Evolutionary conservation across 2,113 vertebrate genomes (phyloP).

Genomic region (Bettongia penicillata): DNA sequence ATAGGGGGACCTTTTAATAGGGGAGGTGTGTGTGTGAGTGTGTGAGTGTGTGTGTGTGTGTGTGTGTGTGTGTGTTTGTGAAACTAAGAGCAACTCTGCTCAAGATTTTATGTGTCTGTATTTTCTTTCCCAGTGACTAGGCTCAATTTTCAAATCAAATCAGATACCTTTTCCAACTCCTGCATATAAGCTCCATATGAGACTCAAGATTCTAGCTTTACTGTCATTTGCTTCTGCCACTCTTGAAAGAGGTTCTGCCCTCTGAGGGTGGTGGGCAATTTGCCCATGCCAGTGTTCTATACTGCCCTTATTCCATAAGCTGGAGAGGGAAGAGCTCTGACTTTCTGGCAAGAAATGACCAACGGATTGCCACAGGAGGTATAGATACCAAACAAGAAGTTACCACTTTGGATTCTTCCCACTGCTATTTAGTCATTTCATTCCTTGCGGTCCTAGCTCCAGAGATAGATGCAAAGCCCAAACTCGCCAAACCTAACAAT

Average conservation of each 20-base stretch:
- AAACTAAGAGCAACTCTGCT: slow-evolving; percentile 69
- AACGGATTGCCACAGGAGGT: not conserved
- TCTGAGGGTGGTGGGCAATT: not conserved
- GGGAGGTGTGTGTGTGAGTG: slow-evolving; percentile 63
- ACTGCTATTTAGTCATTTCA: not conserved
- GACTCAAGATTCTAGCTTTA: slow-evolving; percentile 49
- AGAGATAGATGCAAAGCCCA: not conserved
- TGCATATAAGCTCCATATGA: slow-evolving; percentile 31
- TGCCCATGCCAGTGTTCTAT: not conserved
- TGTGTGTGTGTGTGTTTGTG: slow-evolving; percentile 57
- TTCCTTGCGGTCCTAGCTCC: not conserved
- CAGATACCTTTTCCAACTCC: slow-evolving; percentile 76
- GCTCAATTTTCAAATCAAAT: slow-evolving; percentile 74
- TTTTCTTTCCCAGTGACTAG: slow-evolving; percentile 76
- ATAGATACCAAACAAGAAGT: not conserved
- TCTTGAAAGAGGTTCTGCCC: not conserved
- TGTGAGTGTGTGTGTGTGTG: slow-evolving; percentile 64
- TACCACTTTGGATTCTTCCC: not conserved
- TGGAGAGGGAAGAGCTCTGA: not conserved
- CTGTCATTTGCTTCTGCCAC: not conserved
- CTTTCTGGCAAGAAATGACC: not conserved
- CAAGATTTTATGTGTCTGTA: slow-evolving; percentile 71
- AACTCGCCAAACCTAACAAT: not conserved
- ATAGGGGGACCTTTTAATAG: slow-evolving; percentile 77
- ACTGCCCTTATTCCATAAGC: not conserved